Percentiles rank a stretch among this genome's conserved stretches.
phyloP scores from a whole-genome alignment of 2,113 vertebrate species.

The Malurus elegans region DNA sequence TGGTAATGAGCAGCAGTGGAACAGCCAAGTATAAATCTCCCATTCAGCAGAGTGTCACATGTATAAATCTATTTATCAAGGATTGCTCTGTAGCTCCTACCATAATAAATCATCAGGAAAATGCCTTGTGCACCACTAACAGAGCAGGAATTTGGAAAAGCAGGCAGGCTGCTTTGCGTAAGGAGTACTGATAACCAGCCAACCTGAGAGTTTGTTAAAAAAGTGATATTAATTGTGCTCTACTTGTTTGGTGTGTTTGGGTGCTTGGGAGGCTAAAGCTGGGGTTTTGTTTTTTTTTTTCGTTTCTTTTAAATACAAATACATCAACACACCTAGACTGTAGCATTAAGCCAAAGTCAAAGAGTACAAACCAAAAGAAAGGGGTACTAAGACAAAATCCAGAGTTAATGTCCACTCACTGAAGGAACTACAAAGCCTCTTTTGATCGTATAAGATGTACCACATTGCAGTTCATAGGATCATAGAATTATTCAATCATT shows the following conservation, averaged over 20 bases:
- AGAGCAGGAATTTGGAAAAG: background rate
- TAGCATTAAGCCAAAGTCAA: background rate
- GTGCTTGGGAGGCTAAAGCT: background rate
- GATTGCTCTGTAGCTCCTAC: slow-evolving; percentile 16
- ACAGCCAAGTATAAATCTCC: slow-evolving; percentile 47
- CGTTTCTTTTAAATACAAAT: background rate
- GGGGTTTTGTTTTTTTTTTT: background rate
- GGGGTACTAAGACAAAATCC: background rate
- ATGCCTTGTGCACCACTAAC: background rate
- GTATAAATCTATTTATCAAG: slow-evolving; percentile 55
- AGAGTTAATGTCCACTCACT: background rate
- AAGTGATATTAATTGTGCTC: background rate
- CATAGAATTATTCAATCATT: background rate
- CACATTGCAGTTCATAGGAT: background rate
- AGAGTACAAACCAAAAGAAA: background rate
- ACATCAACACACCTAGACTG: background rate
- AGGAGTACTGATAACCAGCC: background rate
- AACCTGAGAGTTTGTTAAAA: background rate
- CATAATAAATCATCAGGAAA: slow-evolving; percentile 37
- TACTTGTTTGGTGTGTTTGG: background rate
- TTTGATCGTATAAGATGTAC: background rate
- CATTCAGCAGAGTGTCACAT: slow-evolving; percentile 23
- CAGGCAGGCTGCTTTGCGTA: background rate
- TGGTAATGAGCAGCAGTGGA: slow-evolving; percentile 47
- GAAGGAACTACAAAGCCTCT: background rate